Evolutionary conservation across 2,113 vertebrate species (phyloP).

Genomic region (Cisticola juncidis): DNA sequence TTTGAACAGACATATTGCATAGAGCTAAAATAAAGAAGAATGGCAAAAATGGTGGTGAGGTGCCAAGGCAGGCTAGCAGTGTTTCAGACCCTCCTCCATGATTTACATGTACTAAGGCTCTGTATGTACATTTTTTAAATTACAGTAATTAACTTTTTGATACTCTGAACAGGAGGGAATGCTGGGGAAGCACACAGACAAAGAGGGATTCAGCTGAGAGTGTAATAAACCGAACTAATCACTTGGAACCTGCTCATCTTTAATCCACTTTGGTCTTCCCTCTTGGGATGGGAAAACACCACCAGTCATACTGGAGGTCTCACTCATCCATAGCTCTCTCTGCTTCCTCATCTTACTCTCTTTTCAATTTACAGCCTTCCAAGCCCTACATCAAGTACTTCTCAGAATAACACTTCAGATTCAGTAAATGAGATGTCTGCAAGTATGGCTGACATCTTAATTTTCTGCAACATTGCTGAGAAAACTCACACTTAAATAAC

Average conservation of each 20-base stretch:
- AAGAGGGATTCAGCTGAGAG: background rate
- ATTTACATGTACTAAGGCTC: background rate
- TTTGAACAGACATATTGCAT: background rate
- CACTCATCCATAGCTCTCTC: background rate
- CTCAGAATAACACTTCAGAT: background rate
- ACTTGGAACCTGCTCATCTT: slow-evolving; percentile 4
- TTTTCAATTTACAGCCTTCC: background rate
- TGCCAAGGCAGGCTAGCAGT: background rate
- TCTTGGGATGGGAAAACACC: background rate
- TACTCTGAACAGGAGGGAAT: background rate
- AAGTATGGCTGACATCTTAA: background rate
- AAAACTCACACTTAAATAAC: background rate
- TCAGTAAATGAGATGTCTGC: background rate
- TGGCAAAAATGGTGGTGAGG: background rate
- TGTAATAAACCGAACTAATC: slow-evolving; percentile 27
- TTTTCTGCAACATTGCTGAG: background rate
- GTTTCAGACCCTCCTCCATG: background rate
- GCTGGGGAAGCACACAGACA: background rate
- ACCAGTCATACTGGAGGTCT: background rate
- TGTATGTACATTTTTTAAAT: background rate
- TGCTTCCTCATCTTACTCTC: background rate
- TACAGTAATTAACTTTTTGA: slow-evolving; percentile 14
- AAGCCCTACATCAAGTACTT: background rate
- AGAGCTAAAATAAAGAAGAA: background rate
- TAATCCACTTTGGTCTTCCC: background rate